phyloP scores from a whole-genome alignment of 2,888 invertebrate genomes.

The Conomelus anceps region DNA sequence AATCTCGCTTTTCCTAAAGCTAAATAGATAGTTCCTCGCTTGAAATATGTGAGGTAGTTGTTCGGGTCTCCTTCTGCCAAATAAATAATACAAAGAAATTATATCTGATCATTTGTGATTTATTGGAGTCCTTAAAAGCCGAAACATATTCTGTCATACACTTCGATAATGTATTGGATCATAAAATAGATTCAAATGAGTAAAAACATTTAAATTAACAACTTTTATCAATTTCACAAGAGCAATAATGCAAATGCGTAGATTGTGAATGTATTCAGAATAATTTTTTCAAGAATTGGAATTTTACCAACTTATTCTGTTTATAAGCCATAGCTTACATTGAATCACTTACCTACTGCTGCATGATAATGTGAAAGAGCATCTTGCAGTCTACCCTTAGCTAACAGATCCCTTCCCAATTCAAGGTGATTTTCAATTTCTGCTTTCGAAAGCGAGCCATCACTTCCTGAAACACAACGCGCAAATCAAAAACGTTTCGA shows the following conservation, averaged over 20 bases:
- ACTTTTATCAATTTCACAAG: too few species aligned
- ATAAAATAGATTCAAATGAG: too few species aligned
- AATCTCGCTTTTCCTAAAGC: conserved; percentile 93
- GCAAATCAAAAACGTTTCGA: too few species aligned
- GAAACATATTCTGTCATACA: too few species aligned
- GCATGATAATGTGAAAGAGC: conserved; percentile 96
- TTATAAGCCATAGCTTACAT: neutral
- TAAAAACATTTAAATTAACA: too few species aligned
- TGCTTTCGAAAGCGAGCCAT: conserved; percentile 55
- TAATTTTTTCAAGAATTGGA: too few species aligned
- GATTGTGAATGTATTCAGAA: too few species aligned
- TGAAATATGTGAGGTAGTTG: conserved; percentile 93
- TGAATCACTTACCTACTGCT: conserved; percentile 72
- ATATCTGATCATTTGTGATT: neutral
- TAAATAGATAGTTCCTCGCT: conserved; percentile 91
- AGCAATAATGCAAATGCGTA: too few species aligned
- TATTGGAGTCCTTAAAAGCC: too few species aligned
- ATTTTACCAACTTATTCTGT: neutral
- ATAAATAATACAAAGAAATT: conserved; percentile 12
- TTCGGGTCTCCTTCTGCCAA: conserved; percentile 85
- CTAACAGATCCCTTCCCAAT: conserved; percentile 84
- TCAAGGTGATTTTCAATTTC: conserved; percentile 92
- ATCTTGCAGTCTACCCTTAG: conserved; percentile 88
- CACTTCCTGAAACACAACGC: conserved; percentile 55
- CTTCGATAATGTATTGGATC: too few species aligned